Evolutionary conservation across 2,113 vertebrate genomes (phyloP), one percentile per base, ranked within the genome.

Genomic region (Pelecanoides urinatrix): DNA sequence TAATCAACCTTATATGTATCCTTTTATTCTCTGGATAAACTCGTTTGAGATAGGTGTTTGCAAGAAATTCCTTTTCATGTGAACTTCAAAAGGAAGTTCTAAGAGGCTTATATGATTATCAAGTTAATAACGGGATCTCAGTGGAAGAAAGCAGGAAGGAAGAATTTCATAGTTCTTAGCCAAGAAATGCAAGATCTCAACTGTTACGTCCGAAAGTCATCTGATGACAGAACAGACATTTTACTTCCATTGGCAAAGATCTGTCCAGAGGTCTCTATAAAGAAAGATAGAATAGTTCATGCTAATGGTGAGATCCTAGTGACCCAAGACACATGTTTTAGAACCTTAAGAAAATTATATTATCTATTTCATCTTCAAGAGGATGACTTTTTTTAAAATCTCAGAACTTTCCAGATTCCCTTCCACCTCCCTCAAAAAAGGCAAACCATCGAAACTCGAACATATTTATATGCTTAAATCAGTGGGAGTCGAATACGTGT

Each of bases 401-500:
- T 65, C 10, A 32, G 11, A 58, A 45, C 15, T 27, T 44, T 68
- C 9, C 26, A 32, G 34, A 55, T 76, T 76, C 4, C n/a, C 26
- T 59, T 52, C 8, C 3, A 42, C 4, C 0, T 3, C 2, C 10
- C 9, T 21, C 5, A 85, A 32, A 49, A 77, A 32, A 40, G 13
- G 3, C 23, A 79, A 45, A 66, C 5, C 4, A 53, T 34, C 21
- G 4, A 68, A 52, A 59, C 16, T 36, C 50, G 4, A 50, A 67
- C 5, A 13, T 45, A 38, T 62, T 61, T 38, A 9, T 30, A 26
- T 62, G 8, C 1, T 55, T 68, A 45, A 68, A 58, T 75, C 26
- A 36, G 2, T 45, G 22, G 8, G 16, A 83, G 7, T 1, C 3
- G 1, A 52, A 56, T 25, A 22, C 0, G 20, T 7, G 0, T 47